Percentiles rank a stretch among this genome's conserved stretches.
These are phyloP conservation scores for Morelia viridis DNA, from an alignment of 2,797 vertebrate genomes.

Conservation along the genomic window DNA sequence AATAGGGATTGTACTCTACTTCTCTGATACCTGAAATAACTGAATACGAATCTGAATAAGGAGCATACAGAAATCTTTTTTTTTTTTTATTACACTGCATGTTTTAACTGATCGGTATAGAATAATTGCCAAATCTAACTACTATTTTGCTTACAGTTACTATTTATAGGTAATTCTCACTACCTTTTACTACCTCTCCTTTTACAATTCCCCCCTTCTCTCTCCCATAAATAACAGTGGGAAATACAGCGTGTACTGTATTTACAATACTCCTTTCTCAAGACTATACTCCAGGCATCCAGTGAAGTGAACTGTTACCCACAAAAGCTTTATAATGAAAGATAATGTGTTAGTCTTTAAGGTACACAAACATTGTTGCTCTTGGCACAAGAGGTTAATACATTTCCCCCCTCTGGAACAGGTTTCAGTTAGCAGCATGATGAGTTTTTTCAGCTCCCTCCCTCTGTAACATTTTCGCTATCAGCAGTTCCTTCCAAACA, in stretches of 20 bases:
- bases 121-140: neutral
- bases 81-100: neutral
- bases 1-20: neutral
- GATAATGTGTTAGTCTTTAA: neutral
- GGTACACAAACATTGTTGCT: neutral
- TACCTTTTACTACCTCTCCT: neutral
- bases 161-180: neutral
- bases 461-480: slow-evolving; percentile 5
- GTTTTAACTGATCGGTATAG: neutral
- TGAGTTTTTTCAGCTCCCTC: neutral
- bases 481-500: neutral
- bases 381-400: neutral
- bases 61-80: neutral
- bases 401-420: neutral
- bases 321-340: neutral
- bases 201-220: neutral
- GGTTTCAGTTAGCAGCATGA: neutral
- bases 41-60: neutral
- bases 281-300: neutral
- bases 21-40: neutral
- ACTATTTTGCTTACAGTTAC: neutral
- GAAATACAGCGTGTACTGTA: neutral
- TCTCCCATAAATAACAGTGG: neutral
- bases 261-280: neutral
- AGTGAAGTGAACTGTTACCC: neutral